These are phyloP conservation scores for Pycnomerus fuliginosus DNA, from an alignment of 2,888 invertebrate species.

Conservation along the genomic window DNA sequence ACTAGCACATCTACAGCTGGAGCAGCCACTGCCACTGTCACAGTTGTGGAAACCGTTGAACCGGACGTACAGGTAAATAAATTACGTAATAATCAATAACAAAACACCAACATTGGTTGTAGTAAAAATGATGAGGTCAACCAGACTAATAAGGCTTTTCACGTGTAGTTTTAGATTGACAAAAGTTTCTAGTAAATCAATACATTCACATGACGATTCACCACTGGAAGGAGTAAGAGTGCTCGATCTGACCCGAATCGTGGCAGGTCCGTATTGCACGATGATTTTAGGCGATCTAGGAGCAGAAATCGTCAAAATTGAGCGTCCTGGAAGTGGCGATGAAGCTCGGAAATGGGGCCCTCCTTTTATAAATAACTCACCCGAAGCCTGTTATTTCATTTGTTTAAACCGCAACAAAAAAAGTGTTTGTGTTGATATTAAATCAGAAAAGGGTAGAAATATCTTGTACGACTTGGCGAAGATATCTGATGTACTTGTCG, in stretches of 20 bases:
- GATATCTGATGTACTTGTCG: slow-evolving; percentile 84
- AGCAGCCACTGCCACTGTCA: slow-evolving; percentile 42
- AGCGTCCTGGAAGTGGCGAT: slow-evolving; percentile 79
- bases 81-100: slow-evolving; percentile 1
- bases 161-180: too few species aligned
- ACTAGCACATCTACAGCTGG: slow-evolving; percentile 42
- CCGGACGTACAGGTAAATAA: slow-evolving; percentile 46
- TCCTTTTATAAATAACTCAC: slow-evolving; percentile 68
- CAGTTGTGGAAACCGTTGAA: slow-evolving; percentile 37
- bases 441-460: slow-evolving; percentile 62
- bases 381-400: slow-evolving; percentile 78
- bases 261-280: slow-evolving; percentile 93
- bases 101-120: too few species aligned
- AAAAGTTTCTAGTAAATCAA: slow-evolving; percentile 15
- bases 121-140: not conserved
- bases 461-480: slow-evolving; percentile 71
- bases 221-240: slow-evolving; percentile 72
- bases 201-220: slow-evolving; percentile 44
- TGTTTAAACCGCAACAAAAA: slow-evolving; percentile 93
- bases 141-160: too few species aligned
- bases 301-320: slow-evolving; percentile 91
- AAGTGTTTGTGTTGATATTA: slow-evolving; percentile 86
- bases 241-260: slow-evolving; percentile 79
- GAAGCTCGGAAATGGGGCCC: slow-evolving; percentile 94
- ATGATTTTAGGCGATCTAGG: slow-evolving; percentile 93